phyloP scores from a whole-genome alignment of 2,888 invertebrate species.

The Diarsia mendica region DNA sequence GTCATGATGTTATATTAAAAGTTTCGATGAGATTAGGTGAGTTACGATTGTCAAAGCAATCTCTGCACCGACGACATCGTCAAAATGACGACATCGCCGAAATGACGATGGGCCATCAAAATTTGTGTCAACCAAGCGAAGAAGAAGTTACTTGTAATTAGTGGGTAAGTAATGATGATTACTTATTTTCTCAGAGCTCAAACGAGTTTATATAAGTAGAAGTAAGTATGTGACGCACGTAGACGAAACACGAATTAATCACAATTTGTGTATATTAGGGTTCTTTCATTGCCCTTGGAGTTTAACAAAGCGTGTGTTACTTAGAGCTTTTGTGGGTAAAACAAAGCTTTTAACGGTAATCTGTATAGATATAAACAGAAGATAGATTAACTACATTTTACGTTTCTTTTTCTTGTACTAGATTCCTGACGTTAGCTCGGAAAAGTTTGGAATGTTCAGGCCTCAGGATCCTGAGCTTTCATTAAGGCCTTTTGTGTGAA shows the following conservation, averaged over 20 bases:
- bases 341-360: constrained; percentile 28
- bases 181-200: not conserved
- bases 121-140: not conserved
- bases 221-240: constrained; percentile 27
- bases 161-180: not conserved
- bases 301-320: constrained; percentile 17
- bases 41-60: not conserved
- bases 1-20: not conserved
- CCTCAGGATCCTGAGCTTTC: not conserved
- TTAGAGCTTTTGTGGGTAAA: constrained; percentile 8
- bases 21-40: not conserved
- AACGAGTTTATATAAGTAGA: constrained; percentile 17
- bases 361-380: not conserved
- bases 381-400: not conserved
- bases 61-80: not conserved
- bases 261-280: constrained; percentile 24
- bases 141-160: constrained; percentile 1
- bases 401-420: not conserved
- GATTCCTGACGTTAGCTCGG: not conserved
- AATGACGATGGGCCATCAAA: not conserved
- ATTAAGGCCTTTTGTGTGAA: constrained; percentile 18
- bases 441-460: constrained; percentile 3
- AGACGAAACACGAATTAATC: constrained; percentile 34
- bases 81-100: not conserved
- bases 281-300: constrained; percentile 17